Evolutionary conservation across 1,140 invertebrate species (phyloP), one percentile per base, ranked within the genome.

Genomic region (Drosophila littoralis): DNA sequence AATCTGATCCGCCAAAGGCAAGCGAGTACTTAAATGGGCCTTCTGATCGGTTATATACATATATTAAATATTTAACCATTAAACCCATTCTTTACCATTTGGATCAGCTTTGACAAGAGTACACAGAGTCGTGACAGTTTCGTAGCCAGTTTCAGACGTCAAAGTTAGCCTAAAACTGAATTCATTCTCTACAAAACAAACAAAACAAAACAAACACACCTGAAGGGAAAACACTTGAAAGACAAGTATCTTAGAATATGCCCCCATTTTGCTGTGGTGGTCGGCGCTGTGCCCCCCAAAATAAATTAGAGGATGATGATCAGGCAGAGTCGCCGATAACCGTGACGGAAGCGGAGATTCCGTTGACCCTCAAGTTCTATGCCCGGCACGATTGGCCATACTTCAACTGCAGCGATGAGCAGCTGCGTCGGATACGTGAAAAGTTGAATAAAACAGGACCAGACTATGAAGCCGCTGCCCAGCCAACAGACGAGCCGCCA

Each of bases 191-290:
- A n/a, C n/a, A 55, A 32, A 43, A n/a, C n/a, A n/a, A n/a, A n/a
- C n/a, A n/a, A n/a, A n/a, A n/a, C n/a, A n/a, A 10, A 42, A 22
- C 22, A 3, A 22, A 2, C 22, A 22, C 55, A 66, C 28, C 45
- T 22, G 0, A 33, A 15, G 10, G 13, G 52, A 33, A 46, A 17
- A 22, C 4, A 8, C 1, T 12, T 40, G 8, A 22, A 32, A 1
- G 22, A 5, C n/a, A 28, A 28, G 22, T 5, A 0, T 28, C 0
- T 5, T 0, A 4, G 5, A 28, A 51, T 8, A 85, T 85, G 82
- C 79, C 82, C 7, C 79, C 83, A 6, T 85, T 69, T 54, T 89
- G 84, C 15, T 89, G 85, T 51, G 84, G 84, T 3, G 81, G 77
- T 9, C 71, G 81, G 6, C 69, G 64, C 7, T 70, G 77, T 48